Base-by-base conservation (phyloP, 1,140 invertebrate genomes). In the Rhopalosiphum maidis region DNA sequence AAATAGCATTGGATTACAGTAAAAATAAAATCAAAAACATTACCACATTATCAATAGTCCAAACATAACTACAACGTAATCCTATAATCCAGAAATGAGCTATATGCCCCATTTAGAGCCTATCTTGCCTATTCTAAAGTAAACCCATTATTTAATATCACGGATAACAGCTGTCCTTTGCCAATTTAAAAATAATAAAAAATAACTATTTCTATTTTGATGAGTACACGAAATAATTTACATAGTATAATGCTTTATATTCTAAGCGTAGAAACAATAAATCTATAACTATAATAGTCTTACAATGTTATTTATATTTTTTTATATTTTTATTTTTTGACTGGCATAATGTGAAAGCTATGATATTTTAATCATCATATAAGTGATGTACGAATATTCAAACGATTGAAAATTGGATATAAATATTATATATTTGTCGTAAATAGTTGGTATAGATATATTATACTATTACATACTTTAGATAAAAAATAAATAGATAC, bases 71-170 rank as follows among this genome's bases (percentile, higher is more conserved):
- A 6, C 15, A n/a, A 54, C 9, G 23, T 25, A 1, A 51, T 51
- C 30, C 46, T 35, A 37, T 89, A 89, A 89, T 89, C 48, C 48
- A n/a, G 4, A 37, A 37, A 89, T 35, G n/a, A 54, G 7, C 21
- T 51, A 88, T 54, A 54, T 22, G 43, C 18, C 25, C 0, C 30
- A 46, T 60, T 3, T 60, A 60, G 22, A 23, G 41, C 23, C 9
- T 48, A 15, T 48, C 35, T 43, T 46, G 9, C 25, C 21, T 43
- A 37, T 46, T 43, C 30, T 46, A 87, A 86, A 87, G 25, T 87
- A 43, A 46, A 87, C 25, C 43, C 25, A 43, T 21, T 87, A 87
- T 87, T 87, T 87, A 87, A 48, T n/a, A 87, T n/a, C 43, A n/a
- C 85, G 4, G 9, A 11, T 23, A 30, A 60, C 25, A 87, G 85